Evolutionary conservation across 2,113 vertebrate genomes (phyloP).

Genomic region (Platycercus adscitus): DNA sequence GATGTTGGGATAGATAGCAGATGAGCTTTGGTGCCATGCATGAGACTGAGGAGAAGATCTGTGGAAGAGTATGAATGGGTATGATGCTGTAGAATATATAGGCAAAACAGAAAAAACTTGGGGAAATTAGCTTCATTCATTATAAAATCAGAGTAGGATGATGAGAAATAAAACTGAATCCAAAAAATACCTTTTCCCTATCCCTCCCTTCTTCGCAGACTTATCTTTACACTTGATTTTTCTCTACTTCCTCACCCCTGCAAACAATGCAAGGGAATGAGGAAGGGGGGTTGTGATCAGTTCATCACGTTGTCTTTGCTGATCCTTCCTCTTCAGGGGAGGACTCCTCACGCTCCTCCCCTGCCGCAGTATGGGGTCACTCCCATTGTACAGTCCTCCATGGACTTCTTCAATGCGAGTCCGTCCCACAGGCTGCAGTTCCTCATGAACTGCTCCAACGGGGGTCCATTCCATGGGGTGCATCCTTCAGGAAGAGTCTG

Average conservation of each 20-base stretch:
- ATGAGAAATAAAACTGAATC: background rate
- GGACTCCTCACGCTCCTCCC: background rate
- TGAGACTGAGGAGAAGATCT: background rate
- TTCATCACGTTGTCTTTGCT: background rate
- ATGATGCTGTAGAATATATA: background rate
- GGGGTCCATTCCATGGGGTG: background rate
- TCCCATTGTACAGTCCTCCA: background rate
- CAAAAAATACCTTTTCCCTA: background rate
- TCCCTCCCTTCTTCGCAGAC: background rate
- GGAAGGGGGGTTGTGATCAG: background rate
- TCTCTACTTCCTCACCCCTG: background rate
- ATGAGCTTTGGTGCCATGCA: background rate
- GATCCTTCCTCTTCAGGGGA: background rate
- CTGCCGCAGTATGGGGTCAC: no score
- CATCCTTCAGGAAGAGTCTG: background rate
- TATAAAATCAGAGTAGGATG: background rate
- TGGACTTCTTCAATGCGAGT: fast-evolving
- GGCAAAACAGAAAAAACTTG: background rate
- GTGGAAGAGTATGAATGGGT: background rate
- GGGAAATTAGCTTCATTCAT: background rate
- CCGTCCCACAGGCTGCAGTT: background rate
- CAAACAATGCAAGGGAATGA: background rate
- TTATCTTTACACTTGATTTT: background rate
- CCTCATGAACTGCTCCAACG: fast-evolving
- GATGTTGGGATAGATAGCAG: background rate